Evolutionary conservation across 2,888 invertebrate species (phyloP).

Genomic region (Drosophila limbata): DNA sequence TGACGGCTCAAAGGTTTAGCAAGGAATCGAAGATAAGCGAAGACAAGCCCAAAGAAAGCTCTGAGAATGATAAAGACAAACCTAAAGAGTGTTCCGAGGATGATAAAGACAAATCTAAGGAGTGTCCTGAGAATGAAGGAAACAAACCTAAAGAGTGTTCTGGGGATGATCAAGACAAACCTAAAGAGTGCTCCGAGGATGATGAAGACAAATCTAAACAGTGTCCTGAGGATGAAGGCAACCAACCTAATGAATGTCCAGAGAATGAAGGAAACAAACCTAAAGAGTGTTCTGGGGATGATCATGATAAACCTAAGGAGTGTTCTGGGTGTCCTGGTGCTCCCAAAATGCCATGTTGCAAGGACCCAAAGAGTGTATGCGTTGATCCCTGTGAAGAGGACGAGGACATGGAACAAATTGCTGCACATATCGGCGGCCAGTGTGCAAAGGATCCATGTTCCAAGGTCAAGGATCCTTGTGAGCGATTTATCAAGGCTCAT

Average conservation of each 20-base stretch:
- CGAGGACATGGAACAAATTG: constrained; percentile 23
- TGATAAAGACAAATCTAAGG: background rate
- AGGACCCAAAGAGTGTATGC: background rate
- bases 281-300: background rate
- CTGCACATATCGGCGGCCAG: constrained; percentile 13
- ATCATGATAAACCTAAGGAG: background rate
- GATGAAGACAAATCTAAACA: background rate
- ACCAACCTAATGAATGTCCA: background rate
- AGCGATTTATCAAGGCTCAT: constrained; percentile 19
- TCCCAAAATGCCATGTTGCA: constrained; percentile 9
- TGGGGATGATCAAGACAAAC: background rate
- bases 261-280: background rate
- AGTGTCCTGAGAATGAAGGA: background rate
- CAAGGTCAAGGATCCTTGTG: constrained; percentile 10
- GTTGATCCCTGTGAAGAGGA: constrained; percentile 16
- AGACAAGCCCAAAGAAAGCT: background rate
- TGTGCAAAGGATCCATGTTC: constrained; percentile 24
- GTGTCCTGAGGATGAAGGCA: background rate
- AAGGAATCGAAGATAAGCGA: background rate
- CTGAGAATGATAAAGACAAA: background rate
- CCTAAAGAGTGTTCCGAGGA: background rate
- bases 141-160: background rate
- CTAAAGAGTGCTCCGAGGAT: background rate
- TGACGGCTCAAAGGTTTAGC: constrained; percentile 7
- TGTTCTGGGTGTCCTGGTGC: background rate